These are phyloP conservation scores for Sipha flava DNA, from an alignment of 1,140 invertebrate genomes.

Conservation along the genomic window DNA sequence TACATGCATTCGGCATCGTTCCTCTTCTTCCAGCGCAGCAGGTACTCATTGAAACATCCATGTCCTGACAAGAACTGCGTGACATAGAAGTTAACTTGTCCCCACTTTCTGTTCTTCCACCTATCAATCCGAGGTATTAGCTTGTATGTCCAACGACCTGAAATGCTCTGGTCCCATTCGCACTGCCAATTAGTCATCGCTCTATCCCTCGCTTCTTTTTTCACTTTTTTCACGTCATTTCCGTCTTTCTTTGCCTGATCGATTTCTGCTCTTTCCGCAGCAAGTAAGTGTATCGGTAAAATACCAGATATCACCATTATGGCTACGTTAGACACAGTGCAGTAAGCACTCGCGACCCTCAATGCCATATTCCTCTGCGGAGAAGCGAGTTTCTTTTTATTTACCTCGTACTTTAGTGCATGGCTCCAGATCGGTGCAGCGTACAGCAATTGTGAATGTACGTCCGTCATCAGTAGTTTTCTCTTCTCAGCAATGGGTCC, in stretches of 20 bases:
- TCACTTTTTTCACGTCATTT: not conserved
- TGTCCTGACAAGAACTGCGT: not conserved
- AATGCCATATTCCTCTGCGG: not conserved
- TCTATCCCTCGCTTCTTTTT: not conserved
- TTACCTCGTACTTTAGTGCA: not conserved
- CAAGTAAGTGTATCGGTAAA: not conserved
- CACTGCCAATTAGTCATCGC: too few relatives aligned
- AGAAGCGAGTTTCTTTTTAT: not conserved
- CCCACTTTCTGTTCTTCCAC: not conserved
- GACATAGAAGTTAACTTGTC: not conserved
- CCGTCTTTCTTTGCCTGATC: not conserved
- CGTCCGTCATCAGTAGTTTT: not conserved
- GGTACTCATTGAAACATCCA: not conserved
- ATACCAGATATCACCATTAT: not conserved
- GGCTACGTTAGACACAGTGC: not conserved
- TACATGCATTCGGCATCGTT: not conserved
- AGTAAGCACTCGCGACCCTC: not conserved
- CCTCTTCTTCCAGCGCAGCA: not conserved
- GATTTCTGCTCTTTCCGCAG: not conserved
- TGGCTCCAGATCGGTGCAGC: not conserved
- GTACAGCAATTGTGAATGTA: not conserved
- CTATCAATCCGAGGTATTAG: not conserved
- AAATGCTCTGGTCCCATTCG: not conserved
- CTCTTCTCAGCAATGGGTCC: not conserved
- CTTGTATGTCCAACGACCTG: not conserved